Percentiles rank a stretch among this genome's conserved stretches.
Conservation (phyloP, 1,140 invertebrate genomes). For the Amyelois transitella region DNA sequence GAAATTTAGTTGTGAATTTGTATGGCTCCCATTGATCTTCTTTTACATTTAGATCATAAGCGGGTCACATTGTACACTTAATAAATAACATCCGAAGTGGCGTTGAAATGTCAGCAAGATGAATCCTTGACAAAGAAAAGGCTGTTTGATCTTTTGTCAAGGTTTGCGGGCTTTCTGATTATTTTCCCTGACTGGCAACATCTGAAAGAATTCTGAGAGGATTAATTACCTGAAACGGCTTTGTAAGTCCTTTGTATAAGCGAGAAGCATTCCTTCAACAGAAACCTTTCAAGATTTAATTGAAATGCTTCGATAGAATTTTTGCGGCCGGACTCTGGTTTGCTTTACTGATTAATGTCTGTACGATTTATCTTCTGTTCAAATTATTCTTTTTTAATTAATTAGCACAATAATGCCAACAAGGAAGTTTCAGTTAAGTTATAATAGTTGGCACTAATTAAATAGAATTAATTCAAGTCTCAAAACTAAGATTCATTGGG, state of each 20-base stretch:
- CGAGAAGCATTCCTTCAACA: slow-evolving; percentile 26
- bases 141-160: slow-evolving; percentile 26
- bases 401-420: slow-evolving; percentile 8
- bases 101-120: slow-evolving; percentile 5
- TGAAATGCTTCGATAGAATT: slow-evolving; percentile 41
- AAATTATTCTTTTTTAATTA: too few relatives aligned
- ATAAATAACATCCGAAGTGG: neutral
- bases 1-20: neutral
- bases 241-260: slow-evolving; percentile 45
- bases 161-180: slow-evolving; percentile 21
- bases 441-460: too few relatives aligned
- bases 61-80: neutral
- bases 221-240: slow-evolving; percentile 51
- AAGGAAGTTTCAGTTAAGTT: too few relatives aligned
- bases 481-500: too few relatives aligned
- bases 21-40: neutral
- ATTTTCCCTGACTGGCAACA: slow-evolving; percentile 25
- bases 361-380: too few relatives aligned
- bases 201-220: slow-evolving; percentile 40
- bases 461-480: too few relatives aligned
- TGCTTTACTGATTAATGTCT: slow-evolving; percentile 3
- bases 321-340: slow-evolving; percentile 25
- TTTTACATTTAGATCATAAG: neutral
- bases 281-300: slow-evolving; percentile 44
- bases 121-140: slow-evolving; percentile 9